Evolutionary conservation across 1,140 invertebrate genomes (phyloP), one percentile per base, ranked within the genome.

Genomic region (Ips typographus): DNA sequence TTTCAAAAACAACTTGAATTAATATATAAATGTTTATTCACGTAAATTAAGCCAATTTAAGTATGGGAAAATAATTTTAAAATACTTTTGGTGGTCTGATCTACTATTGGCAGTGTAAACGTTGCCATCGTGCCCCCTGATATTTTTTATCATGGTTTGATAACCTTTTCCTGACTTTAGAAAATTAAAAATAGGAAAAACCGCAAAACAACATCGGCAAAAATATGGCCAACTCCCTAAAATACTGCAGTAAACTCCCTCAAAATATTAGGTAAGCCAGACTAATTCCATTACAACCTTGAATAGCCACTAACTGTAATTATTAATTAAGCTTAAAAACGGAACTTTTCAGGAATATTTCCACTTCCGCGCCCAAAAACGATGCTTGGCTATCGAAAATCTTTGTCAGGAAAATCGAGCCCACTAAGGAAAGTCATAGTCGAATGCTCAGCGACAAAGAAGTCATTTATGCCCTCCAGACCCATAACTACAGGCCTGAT

Each of bases 361-460:
- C 82, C 67, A 79, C 82, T 39, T 77, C 78, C 51, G 73, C 82
- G 40, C 82, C 86, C 66, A 84, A 85, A 73, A 83, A 81, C 55
- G 92, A 94, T 83, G 88, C 92, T 76, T 97, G 94, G 93, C 84
- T 96, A 52, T 94, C 89, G 70, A 96, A 96, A 81, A 82, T 96
- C 43, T 82, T 95, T 64, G 94, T 96, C 40, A 85, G 94, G 71
- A 94, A 90, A 81, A 95, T 97, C 78, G 94, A 96, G 79, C 94
- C 95, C 3, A 95, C 93, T 0, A 97, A 95, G 79, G 94, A 98
- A 79, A 93, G 95, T 3, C 95, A 98, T 81, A 98, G 95, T 74
- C 88, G 93, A 65, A 94, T 96, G 88, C 85, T 98, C 41, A 95
- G 94, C 73, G 93, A 95, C 80, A 96, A 96, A 83, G 94, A 97